phyloP scores from a whole-genome alignment of 2,888 invertebrate species.

The Liposcelis brunnea region DNA sequence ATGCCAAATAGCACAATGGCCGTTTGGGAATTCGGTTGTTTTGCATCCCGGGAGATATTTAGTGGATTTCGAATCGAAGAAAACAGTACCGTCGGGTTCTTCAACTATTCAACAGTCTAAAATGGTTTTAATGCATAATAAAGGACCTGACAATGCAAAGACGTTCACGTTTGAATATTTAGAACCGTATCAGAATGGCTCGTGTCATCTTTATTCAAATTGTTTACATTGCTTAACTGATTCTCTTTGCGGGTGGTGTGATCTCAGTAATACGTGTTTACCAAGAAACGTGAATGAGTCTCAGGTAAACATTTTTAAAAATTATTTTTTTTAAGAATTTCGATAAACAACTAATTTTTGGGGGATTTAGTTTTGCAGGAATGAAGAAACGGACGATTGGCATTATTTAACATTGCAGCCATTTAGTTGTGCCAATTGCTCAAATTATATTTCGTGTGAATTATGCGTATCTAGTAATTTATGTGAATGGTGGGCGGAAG shows the following conservation, averaged over 20 bases:
- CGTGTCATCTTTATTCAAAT: slow-evolving; percentile 59
- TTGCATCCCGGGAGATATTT: slow-evolving; percentile 44
- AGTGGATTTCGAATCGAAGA: slow-evolving; percentile 32
- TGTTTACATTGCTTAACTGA: slow-evolving; percentile 78
- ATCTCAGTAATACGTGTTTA: slow-evolving; percentile 51
- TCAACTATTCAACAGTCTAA: slow-evolving; percentile 33
- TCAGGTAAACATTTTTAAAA: slow-evolving; percentile 13
- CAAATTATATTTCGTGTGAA: slow-evolving; percentile 75
- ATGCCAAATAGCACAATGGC: slow-evolving; percentile 52
- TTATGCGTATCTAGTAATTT: slow-evolving; percentile 57
- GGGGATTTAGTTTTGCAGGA: neutral
- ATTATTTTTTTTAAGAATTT: neutral
- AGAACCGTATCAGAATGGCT: slow-evolving; percentile 70
- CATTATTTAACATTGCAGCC: slow-evolving; percentile 67
- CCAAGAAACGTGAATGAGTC: slow-evolving; percentile 45
- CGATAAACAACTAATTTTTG: neutral
- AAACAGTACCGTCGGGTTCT: slow-evolving; percentile 25
- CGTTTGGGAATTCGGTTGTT: slow-evolving; percentile 27
- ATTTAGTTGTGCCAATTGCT: slow-evolving; percentile 70
- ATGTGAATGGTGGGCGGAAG: slow-evolving; percentile 88
- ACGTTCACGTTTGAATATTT: slow-evolving; percentile 78
- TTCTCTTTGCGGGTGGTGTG: slow-evolving; percentile 85
- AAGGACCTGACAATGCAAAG: slow-evolving; percentile 54
- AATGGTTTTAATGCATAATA: slow-evolving; percentile 66
- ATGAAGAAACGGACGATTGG: slow-evolving; percentile 36